Percentiles rank a stretch among this genome's conserved stretches.
phyloP scores from a whole-genome alignment of 2,888 invertebrate species.

The Ophion slaviceki region DNA sequence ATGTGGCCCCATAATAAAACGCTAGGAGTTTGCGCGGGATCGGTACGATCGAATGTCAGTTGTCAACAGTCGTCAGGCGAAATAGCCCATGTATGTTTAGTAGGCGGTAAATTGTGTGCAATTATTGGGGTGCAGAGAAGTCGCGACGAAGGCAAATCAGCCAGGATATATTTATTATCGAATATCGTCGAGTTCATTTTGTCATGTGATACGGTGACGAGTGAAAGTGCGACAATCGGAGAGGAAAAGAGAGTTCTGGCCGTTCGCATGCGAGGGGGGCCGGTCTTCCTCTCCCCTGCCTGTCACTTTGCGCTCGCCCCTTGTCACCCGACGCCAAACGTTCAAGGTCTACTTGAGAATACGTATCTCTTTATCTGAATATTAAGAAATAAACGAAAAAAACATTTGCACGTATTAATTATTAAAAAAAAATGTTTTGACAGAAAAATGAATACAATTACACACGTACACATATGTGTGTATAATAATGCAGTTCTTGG shows the following conservation, averaged over 20 bases:
- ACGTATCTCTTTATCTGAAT: too few species aligned
- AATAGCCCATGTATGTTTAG: too few species aligned
- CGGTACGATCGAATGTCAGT: too few species aligned
- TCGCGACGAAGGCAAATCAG: slow-evolving; percentile 25
- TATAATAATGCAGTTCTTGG: slow-evolving; percentile 50
- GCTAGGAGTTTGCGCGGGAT: too few species aligned
- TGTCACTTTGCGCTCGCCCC: slow-evolving; percentile 16
- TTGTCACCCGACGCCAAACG: slow-evolving; percentile 50
- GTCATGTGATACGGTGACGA: slow-evolving; percentile 53
- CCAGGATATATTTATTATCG: slow-evolving; percentile 54
- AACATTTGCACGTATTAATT: too few species aligned
- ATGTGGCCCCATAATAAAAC: too few species aligned
- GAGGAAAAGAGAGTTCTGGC: slow-evolving; percentile 45
- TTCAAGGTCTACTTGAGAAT: neutral
- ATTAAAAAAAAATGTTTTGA: neutral
- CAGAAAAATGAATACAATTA: neutral
- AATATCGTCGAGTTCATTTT: slow-evolving; percentile 59
- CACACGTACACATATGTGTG: neutral
- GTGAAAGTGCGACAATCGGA: slow-evolving; percentile 66
- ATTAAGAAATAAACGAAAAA: too few species aligned
- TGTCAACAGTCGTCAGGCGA: too few species aligned
- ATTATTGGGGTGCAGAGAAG: slow-evolving; percentile 1
- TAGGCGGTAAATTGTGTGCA: too few species aligned
- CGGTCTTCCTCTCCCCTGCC: neutral
- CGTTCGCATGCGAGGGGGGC: slow-evolving; percentile 62